These are phyloP conservation scores for Onychostruthus taczanowskii DNA, from an alignment of 2,113 vertebrate species.

Conservation along the genomic window DNA sequence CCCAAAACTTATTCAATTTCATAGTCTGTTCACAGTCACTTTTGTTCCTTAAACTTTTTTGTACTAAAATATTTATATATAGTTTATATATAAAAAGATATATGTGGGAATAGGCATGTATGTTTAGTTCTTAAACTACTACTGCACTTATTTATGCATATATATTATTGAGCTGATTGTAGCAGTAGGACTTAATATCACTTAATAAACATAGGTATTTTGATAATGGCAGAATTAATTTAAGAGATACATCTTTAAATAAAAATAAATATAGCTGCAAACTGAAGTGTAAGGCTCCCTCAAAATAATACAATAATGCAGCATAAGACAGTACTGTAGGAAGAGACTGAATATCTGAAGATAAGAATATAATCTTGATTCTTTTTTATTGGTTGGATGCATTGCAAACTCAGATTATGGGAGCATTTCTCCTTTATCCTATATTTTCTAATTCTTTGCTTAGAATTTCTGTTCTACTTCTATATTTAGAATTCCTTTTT, in stretches of 20 bases:
- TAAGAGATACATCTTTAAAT: not conserved
- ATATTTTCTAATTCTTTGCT: not conserved
- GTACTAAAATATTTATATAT: not conserved
- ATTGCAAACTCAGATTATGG: not conserved
- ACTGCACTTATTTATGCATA: not conserved
- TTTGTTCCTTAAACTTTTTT: not conserved
- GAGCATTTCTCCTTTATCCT: not conserved
- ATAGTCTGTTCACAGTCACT: not conserved
- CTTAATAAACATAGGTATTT: not conserved
- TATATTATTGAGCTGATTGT: not conserved
- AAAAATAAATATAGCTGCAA: not conserved
- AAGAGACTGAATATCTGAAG: not conserved
- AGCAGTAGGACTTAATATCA: not conserved
- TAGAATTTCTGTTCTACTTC: not conserved
- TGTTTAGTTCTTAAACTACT: not conserved
- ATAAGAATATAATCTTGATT: not conserved
- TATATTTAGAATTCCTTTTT: not conserved
- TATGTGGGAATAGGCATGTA: not conserved
- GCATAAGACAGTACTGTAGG: rapidly evolving
- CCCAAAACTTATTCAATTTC: not conserved
- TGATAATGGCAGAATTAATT: not conserved
- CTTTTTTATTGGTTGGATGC: not conserved
- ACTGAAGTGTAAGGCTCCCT: not conserved
- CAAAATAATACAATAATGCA: not conserved
- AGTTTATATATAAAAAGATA: not conserved